Evolutionary conservation across 2,797 vertebrate species (phyloP).

Genomic region (Phaenicophaeus curvirostris): DNA sequence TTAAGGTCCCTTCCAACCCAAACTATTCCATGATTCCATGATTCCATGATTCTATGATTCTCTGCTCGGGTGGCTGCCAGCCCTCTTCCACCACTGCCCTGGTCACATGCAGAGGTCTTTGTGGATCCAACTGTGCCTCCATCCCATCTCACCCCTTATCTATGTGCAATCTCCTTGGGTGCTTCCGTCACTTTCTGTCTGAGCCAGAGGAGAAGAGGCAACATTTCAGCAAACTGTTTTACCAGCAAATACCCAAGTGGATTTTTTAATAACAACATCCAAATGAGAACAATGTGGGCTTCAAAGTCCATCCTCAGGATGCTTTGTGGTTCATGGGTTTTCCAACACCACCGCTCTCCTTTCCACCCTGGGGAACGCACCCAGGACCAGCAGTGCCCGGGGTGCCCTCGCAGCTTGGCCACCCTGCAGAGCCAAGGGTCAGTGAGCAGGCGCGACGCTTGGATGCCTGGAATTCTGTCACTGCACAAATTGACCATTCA

Average conservation of each 20-base stretch:
- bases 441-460: fast-evolving
- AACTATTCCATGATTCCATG: too few relatives aligned
- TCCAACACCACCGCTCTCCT: not conserved
- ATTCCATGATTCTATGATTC: too few relatives aligned
- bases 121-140: fast-evolving
- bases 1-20: too few relatives aligned
- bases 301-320: not conserved
- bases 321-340: not conserved
- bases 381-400: not conserved
- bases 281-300: conserved; percentile 44
- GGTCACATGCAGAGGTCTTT: not conserved
- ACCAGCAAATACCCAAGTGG: conserved; percentile 53
- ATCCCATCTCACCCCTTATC: not conserved
- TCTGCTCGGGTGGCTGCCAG: fast-evolving
- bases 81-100: not conserved
- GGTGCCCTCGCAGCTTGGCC: fast-evolving
- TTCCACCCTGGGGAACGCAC: fast-evolving
- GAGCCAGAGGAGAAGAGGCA: not conserved
- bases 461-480: not conserved
- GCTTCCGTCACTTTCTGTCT: fast-evolving
- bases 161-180: fast-evolving
- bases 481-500: fast-evolving
- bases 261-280: not conserved
- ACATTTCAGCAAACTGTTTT: not conserved
- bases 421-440: fast-evolving